Evolutionary conservation across 2,888 invertebrate genomes (phyloP).

Genomic region (Litoditis marina): DNA sequence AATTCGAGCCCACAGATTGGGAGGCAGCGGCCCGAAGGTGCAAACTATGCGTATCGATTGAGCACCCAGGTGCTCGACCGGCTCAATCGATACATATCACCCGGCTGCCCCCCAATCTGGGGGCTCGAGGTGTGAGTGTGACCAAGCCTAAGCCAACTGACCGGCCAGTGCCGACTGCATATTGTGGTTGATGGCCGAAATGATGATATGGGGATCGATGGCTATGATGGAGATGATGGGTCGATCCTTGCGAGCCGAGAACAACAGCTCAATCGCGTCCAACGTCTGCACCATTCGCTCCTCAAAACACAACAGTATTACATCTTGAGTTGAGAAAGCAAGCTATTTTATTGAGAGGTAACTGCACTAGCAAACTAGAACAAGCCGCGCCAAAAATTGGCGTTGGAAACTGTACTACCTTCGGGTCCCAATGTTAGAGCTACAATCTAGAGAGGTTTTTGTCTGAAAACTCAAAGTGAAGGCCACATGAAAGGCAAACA

Average conservation of each 20-base stretch:
- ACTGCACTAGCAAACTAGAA: conserved; percentile 1
- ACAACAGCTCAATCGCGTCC: conserved; percentile 89
- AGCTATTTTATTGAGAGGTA: too few relatives aligned
- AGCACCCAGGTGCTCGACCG: not conserved
- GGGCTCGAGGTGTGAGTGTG: too few relatives aligned
- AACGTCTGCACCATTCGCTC: conserved; percentile 68
- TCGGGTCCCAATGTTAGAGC: too few relatives aligned
- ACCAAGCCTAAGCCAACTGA: not conserved
- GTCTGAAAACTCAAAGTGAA: too few relatives aligned
- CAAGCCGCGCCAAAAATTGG: not conserved
- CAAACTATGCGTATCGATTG: too few relatives aligned
- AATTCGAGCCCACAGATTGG: too few relatives aligned
- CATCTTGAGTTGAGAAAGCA: too few relatives aligned
- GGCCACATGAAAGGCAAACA: too few relatives aligned
- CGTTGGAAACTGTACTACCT: too few relatives aligned
- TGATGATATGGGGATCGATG: conserved; percentile 96
- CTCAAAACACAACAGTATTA: not conserved
- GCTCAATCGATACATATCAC: not conserved
- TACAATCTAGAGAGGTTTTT: too few relatives aligned
- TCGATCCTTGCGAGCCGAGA: conserved; percentile 80
- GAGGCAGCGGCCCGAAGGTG: too few relatives aligned
- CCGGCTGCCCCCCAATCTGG: not conserved
- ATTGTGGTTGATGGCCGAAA: conserved; percentile 71
- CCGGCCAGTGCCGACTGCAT: conserved; percentile 40
- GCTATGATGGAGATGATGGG: conserved; percentile 90